Evolutionary conservation across 2,797 vertebrate genomes (phyloP), one percentile per base, ranked within the genome.

Genomic region (Diplodus sargus): DNA sequence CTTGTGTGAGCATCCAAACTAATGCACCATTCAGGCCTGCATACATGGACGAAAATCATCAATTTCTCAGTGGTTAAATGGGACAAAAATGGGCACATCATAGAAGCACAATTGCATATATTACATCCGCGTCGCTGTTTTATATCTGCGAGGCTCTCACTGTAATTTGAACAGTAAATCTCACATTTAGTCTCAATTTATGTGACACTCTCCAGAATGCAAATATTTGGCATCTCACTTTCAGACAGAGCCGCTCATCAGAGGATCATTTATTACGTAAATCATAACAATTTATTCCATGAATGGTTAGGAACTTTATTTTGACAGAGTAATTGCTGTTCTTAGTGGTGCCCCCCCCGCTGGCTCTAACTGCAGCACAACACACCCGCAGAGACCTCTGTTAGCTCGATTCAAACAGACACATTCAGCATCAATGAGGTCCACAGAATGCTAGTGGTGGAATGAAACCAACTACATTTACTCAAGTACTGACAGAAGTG

Each of bases 261-360:
- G 49, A 75, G 57, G 52, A 67, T 10, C 9, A 11, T 39, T 39
- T 39, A 39, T 39, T 75, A 30, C 28, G 54, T 39, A 49, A 13
- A 56, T 42, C 25, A 52, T 17, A 54, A 47, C 22, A 74, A 18
- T 56, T 60, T 69, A 64, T 39, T 53, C 47, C 48, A 66, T 43
- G 49, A 80, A 62, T 68, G 42, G 54, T 66, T 81, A 28, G 57
- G 48, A 62, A 49, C 45, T 81, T 66, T 75, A 65, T 80, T 78
- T 70, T 85, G 63, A 74, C 30, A 59, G 53, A 59, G 66, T 79
- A 70, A 74, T 77, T 47, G 57, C 47, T 30, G 42, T 39, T 74
- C 20, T 58, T 71, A 57, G 57, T 58, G 39, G n/a, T 15, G 18
- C 59, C 54, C 42, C 54, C 42, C 79, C 75, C 34, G 62, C 78